Conservation (phyloP, 2,113 vertebrate species). For the Phainopepla nitens region DNA sequence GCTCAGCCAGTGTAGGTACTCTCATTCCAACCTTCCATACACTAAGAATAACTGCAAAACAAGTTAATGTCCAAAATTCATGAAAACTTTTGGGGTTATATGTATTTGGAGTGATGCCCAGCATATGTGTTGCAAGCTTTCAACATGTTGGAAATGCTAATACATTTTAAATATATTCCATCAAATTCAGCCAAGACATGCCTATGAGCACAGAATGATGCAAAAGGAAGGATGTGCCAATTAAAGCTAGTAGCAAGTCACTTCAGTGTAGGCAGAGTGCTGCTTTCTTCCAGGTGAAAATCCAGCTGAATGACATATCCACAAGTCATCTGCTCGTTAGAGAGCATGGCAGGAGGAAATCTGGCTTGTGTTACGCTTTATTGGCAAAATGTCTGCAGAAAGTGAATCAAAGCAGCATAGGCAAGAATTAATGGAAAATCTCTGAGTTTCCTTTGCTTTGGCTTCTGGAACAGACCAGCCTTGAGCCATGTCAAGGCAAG, state of each 20-base stretch:
- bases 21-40: not conserved
- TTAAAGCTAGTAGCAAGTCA: constrained; percentile 47
- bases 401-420: not conserved
- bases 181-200: constrained; percentile 29
- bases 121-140: not conserved
- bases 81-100: not conserved
- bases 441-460: not conserved
- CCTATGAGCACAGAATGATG: constrained; percentile 17
- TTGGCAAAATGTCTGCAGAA: constrained; percentile 10
- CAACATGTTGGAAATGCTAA: constrained; percentile 20
- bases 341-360: constrained; percentile 1
- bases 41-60: not conserved
- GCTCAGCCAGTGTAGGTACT: not conserved
- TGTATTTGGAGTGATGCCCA: not conserved
- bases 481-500: not conserved
- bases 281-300: constrained; percentile 49
- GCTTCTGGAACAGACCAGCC: not conserved
- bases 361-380: not conserved
- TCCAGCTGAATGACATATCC: constrained; percentile 37
- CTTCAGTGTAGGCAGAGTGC: not conserved
- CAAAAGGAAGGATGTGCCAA: constrained; percentile 15
- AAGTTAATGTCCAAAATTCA: not conserved
- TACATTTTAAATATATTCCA: constrained; percentile 42
- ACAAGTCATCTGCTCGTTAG: not conserved
- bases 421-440: not conserved